phyloP scores from a whole-genome alignment of 1,140 invertebrate genomes.

The Lasioglossum albipes region DNA sequence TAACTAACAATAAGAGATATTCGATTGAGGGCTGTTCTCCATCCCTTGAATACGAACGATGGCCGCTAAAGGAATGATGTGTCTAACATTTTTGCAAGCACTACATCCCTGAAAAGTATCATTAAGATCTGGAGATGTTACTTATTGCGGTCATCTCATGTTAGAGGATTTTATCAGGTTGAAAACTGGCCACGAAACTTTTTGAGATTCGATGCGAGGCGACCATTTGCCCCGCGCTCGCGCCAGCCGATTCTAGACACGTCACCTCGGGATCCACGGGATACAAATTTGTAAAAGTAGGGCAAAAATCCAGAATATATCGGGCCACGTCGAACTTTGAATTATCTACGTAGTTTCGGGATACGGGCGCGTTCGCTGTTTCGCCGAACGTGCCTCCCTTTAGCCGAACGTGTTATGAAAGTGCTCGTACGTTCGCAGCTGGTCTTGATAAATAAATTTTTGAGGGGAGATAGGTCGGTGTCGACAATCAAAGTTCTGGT shows the following conservation, averaged over 20 bases:
- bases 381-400: neutral
- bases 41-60: no score
- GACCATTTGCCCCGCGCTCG: slow-evolving; percentile 46
- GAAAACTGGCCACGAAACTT: no score
- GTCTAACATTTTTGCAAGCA: no score
- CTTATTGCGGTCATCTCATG: no score
- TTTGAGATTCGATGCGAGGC: slow-evolving; percentile 39
- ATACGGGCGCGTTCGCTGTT: neutral
- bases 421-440: neutral
- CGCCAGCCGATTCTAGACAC: slow-evolving; percentile 30
- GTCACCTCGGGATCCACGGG: slow-evolving; percentile 34
- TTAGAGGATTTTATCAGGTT: no score
- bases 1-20: no score
- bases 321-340: slow-evolving; percentile 18
- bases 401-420: neutral
- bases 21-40: no score
- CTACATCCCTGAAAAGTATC: no score
- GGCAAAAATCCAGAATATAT: slow-evolving; percentile 46
- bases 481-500: neutral
- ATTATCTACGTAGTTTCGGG: slow-evolving; percentile 3
- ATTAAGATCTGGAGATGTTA: no score
- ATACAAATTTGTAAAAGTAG: slow-evolving; percentile 37
- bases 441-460: neutral
- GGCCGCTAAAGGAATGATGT: no score
- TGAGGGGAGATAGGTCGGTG: neutral